Evolutionary conservation across 2,797 vertebrate genomes (phyloP), one percentile per base, ranked within the genome.

Genomic region (Synanceia verrucosa): DNA sequence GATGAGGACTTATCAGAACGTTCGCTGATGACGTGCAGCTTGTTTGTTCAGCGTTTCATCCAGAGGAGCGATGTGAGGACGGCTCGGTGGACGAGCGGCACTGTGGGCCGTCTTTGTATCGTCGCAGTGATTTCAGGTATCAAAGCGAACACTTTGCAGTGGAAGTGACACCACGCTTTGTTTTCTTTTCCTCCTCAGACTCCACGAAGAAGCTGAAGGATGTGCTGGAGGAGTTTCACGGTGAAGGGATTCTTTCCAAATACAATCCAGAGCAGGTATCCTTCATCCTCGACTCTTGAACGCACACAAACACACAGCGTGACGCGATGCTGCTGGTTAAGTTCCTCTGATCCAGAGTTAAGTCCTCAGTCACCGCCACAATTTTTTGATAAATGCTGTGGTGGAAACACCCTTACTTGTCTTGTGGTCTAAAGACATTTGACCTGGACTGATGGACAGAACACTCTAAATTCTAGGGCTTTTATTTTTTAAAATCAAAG

Each of bases 201-300:
- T 64, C 61, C 33, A 51, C 46, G 0, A 64, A 64, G 61, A 64
- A 64, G 61, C 47, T 64, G 61, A 64, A 64, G 88, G 97, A 98
- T 86, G 96, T 97, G 36, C 91, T 98, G 91, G 91, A 95, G 83
- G 96, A 98, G 88, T 97, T 98, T 89, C 93, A 95, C 0, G 94
- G 95, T 14, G 94, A 95, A 0, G 96, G 96, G 0, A 84, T 96
- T 50, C 95, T 96, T 47, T 94, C 95, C 79, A 96, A 95, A 81
- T 97, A 96, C 90, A 96, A 97, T 62, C 95, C 96, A 0, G 96
- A 96, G 73, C 94, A 97, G 95, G 97, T 98, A 5, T 43, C 19
- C 18, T 31, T 11, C 10, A n/a, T 19, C 24, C 13, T 67, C 36
- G n/a, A 13, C 1, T 53, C 28, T n/a, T 39, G 2, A 51, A 6